phyloP scores from a whole-genome alignment of 2,888 invertebrate species.

The Andrena trimmerana region DNA sequence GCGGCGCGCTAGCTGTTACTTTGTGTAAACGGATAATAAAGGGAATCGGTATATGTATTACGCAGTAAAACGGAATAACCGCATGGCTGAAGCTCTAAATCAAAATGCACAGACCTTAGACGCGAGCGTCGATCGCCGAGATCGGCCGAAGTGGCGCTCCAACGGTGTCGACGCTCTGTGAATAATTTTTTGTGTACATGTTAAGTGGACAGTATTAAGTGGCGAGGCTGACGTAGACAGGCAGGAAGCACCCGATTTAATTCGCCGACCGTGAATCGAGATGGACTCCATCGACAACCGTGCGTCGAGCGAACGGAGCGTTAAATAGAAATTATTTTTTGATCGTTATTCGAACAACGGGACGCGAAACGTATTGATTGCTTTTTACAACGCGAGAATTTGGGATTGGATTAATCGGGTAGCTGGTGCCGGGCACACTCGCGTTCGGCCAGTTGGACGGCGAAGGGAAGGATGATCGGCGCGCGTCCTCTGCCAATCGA shows the following conservation, averaged over 20 bases:
- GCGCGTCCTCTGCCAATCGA: constrained; percentile 24
- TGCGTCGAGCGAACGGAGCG: not conserved
- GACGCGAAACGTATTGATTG: not conserved
- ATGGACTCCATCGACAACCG: not conserved
- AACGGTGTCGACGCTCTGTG: constrained; percentile 12
- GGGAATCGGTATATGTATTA: constrained; percentile 56
- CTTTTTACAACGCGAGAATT: not conserved
- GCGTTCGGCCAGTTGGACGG: constrained; percentile 8
- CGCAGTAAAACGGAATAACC: constrained; percentile 66
- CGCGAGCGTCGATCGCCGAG: constrained; percentile 4
- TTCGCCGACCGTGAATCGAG: constrained; percentile 1
- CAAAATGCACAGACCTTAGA: constrained; percentile 71
- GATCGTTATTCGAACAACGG: not conserved
- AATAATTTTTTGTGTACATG: constrained; percentile 43
- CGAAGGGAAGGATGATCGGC: not conserved
- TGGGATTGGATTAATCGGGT: not conserved
- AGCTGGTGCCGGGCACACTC: not conserved
- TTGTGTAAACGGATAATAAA: constrained; percentile 57
- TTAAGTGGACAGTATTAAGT: constrained; percentile 55
- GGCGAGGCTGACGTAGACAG: not conserved
- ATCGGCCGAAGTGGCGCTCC: not conserved
- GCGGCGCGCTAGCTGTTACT: constrained; percentile 25
- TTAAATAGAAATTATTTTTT: constrained; percentile 8
- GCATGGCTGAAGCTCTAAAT: constrained; percentile 77
- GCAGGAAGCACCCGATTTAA: not conserved